Evolutionary conservation across 2,113 vertebrate species (phyloP).

Genomic region (Pristiophorus japonicus): DNA sequence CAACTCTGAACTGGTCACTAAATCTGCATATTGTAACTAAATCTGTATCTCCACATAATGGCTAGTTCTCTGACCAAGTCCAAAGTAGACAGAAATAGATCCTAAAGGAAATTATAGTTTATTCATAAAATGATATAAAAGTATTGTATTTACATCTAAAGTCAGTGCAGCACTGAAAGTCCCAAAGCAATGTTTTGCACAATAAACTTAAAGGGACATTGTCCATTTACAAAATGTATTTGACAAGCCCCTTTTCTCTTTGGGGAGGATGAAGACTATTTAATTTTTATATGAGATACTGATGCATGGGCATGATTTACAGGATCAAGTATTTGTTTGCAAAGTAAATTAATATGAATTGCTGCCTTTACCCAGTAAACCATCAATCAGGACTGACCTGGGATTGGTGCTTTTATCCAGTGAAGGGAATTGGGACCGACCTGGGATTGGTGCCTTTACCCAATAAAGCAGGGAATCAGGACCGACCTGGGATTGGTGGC

Average conservation of each 20-base stretch:
- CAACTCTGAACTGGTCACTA: neutral
- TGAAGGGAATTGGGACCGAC: neutral
- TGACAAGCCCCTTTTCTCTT: neutral
- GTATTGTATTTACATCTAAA: neutral
- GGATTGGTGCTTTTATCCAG: too few relatives aligned
- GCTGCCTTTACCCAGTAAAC: neutral
- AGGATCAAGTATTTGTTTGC: neutral
- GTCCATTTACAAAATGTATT: neutral
- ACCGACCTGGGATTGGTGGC: too few relatives aligned
- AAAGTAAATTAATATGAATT: neutral
- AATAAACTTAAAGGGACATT: neutral
- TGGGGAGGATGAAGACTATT: neutral
- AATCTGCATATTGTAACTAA: neutral
- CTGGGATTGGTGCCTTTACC: neutral
- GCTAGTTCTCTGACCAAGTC: neutral
- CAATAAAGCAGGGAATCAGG: too few relatives aligned
- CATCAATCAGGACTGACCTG: too few relatives aligned
- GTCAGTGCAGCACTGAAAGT: neutral
- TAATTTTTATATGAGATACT: neutral
- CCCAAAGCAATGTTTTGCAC: neutral
- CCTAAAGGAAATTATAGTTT: neutral
- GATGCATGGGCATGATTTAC: neutral
- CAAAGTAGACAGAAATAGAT: neutral
- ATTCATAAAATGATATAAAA: neutral
- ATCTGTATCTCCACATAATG: neutral